phyloP scores from a whole-genome alignment of 2,113 vertebrate species.

The Callionymus lyra region DNA sequence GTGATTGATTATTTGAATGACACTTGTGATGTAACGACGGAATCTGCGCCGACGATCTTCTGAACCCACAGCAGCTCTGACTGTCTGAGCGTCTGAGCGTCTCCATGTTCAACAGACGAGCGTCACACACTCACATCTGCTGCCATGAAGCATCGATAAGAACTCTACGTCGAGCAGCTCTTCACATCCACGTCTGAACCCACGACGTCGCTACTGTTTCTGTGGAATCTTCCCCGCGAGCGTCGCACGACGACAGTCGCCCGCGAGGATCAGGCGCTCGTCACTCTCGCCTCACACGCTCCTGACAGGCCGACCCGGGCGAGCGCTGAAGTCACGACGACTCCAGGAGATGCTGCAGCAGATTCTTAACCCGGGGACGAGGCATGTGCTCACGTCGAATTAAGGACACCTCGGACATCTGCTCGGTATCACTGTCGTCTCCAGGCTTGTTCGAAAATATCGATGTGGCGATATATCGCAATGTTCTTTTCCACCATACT shows the following conservation, averaged over 20 bases:
- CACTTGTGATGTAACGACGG: no score
- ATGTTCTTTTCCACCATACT: no score
- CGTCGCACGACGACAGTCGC: conserved; percentile 42
- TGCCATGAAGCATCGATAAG: conserved; percentile 25
- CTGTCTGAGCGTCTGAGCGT: no score
- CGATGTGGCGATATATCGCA: no score
- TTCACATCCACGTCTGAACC: no score
- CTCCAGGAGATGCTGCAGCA: no score
- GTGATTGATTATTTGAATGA: no score
- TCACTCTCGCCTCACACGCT: conserved; percentile 29
- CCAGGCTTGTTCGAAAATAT: no score
- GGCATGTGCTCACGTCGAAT: conserved; percentile 31
- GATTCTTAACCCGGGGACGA: conserved; percentile 21
- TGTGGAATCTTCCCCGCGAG: conserved; percentile 22
- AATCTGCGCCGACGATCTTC: no score
- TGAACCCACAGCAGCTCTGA: no score
- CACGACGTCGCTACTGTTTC: conserved; percentile 4
- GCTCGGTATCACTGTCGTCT: no score
- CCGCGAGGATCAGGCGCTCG: conserved; percentile 34
- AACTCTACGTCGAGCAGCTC: conserved; percentile 19
- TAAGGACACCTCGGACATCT: conserved; percentile 35
- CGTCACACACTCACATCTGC: conserved; percentile 7
- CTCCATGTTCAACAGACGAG: conserved; percentile 8
- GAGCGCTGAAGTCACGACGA: no score
- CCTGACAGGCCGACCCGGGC: conserved; percentile 4